These are phyloP conservation scores for Peribatodes rhomboidaria DNA, from an alignment of 2,888 invertebrate genomes.

Conservation along the genomic window DNA sequence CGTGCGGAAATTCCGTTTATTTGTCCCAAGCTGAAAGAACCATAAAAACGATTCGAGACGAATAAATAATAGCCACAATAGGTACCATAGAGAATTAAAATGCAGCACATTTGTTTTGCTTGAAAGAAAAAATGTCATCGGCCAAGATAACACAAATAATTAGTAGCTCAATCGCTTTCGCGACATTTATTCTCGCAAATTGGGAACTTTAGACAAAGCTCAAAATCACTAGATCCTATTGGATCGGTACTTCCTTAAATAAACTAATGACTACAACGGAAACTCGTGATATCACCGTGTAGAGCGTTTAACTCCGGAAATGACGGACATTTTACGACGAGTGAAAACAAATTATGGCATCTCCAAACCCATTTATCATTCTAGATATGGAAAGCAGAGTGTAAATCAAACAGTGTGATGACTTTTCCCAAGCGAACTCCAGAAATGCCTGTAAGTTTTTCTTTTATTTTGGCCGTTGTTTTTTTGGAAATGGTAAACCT, in stretches of 20 bases:
- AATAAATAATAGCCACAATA: constrained; percentile 5
- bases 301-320: constrained; percentile 31
- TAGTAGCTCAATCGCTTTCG: too few relatives aligned
- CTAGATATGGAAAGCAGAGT: constrained; percentile 13
- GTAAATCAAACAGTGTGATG: constrained; percentile 17
- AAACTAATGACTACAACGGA: constrained; percentile 32
- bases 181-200: too few relatives aligned
- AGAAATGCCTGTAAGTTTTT: neutral
- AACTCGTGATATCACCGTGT: constrained; percentile 32
- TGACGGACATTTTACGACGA: constrained; percentile 30
- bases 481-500: neutral
- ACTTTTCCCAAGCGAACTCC: constrained; percentile 5
- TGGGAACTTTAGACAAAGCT: neutral
- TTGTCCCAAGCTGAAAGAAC: constrained; percentile 17
- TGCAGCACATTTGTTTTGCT: neutral
- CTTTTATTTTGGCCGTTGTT: neutral
- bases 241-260: constrained; percentile 20
- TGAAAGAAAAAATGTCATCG: too few relatives aligned
- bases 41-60: constrained; percentile 13
- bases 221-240: constrained; percentile 1
- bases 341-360: constrained; percentile 30
- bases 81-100: neutral
- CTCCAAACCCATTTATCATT: constrained; percentile 25
- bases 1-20: constrained; percentile 26
- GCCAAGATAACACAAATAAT: neutral